phyloP scores from a whole-genome alignment of 1,140 invertebrate species.

The Leptonema lineaticorne region DNA sequence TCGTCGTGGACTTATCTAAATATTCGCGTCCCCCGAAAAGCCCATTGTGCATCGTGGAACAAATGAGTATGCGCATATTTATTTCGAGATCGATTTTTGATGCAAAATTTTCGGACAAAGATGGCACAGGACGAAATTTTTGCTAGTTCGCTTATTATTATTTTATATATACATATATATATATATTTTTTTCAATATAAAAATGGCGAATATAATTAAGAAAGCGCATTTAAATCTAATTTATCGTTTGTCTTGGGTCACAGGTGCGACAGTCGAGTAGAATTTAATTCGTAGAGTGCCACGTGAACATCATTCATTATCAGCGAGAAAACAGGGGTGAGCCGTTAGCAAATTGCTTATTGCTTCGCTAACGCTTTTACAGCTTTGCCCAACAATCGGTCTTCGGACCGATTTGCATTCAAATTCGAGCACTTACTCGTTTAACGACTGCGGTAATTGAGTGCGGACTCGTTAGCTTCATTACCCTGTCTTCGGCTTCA shows the following conservation, averaged over 20 bases:
- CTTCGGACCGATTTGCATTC: background rate
- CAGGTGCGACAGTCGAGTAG: background rate
- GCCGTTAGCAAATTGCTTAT: background rate
- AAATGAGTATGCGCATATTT: conserved; percentile 19
- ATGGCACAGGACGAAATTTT: background rate
- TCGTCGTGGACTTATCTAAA: conserved; percentile 8
- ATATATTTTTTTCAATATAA: too few species aligned
- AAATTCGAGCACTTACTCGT: too few species aligned
- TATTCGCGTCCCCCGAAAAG: background rate
- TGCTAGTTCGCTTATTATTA: background rate
- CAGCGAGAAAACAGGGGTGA: background rate
- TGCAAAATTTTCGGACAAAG: background rate
- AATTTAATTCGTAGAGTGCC: conserved; percentile 2
- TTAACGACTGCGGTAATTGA: too few species aligned
- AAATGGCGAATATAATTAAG: background rate
- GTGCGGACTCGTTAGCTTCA: too few species aligned
- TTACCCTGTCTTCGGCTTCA: too few species aligned
- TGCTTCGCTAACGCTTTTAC: too few species aligned
- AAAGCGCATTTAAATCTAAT: background rate
- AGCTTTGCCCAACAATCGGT: conserved; percentile 5
- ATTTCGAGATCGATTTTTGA: background rate
- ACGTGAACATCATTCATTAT: background rate
- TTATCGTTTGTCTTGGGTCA: background rate
- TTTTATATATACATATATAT: too few species aligned
- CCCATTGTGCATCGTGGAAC: conserved; percentile 16